Evolutionary conservation across 2,113 vertebrate genomes (phyloP).

Genomic region (Panurus biarmicus): DNA sequence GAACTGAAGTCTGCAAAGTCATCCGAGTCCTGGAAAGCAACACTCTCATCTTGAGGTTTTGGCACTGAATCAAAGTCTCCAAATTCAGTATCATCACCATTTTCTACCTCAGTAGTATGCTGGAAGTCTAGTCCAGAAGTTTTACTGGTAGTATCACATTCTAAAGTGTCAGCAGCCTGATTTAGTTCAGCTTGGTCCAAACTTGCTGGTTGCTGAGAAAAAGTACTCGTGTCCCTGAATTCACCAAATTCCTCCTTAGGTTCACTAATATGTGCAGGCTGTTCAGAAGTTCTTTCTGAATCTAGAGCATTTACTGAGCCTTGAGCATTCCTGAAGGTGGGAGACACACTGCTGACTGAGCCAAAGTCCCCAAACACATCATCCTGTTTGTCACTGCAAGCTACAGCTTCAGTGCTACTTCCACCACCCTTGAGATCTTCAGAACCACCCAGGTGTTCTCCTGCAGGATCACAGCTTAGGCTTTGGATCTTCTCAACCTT

Average conservation of each 20-base stretch:
- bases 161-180: conserved; percentile 38
- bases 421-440: conserved; percentile 44
- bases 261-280: conserved; percentile 44
- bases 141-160: conserved; percentile 28
- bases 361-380: conserved; percentile 80
- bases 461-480: conserved; percentile 24
- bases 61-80: conserved; percentile 71
- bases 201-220: conserved; percentile 61
- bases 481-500: conserved; percentile 16
- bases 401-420: conserved; percentile 55
- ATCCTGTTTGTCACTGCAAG: conserved; percentile 56
- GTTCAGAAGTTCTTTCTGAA: conserved; percentile 63
- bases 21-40: conserved; percentile 79
- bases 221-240: conserved; percentile 62
- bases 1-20: conserved; percentile 96
- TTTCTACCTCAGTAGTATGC: conserved; percentile 53
- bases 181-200: conserved; percentile 55
- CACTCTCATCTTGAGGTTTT: conserved; percentile 63
- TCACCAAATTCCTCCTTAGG: conserved; percentile 68
- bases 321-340: conserved; percentile 44
- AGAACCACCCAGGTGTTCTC: conserved; percentile 22
- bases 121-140: conserved; percentile 27
- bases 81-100: conserved; percentile 63
- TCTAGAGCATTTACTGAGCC: conserved; percentile 22
- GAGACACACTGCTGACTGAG: conserved; percentile 70